Evolutionary conservation across 2,888 invertebrate species (phyloP).

Genomic region (Ophion slaviceki): DNA sequence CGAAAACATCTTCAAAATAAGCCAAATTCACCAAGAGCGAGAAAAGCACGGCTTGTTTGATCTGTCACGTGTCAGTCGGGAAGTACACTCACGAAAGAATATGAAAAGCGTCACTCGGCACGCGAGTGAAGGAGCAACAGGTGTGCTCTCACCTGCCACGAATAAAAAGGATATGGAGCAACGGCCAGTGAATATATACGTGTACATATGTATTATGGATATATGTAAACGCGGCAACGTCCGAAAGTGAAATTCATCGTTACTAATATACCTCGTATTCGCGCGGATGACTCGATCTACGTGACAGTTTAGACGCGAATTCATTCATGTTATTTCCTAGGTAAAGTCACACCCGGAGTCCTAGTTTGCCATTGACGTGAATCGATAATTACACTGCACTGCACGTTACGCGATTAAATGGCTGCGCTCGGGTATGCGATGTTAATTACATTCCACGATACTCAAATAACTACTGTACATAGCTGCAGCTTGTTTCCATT

Average conservation of each 20-base stretch:
- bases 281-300: constrained; percentile 4
- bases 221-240: constrained; percentile 8
- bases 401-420: background rate
- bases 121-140: constrained; percentile 53
- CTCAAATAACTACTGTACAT: background rate
- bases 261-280: constrained; percentile 21
- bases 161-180: constrained; percentile 41
- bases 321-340: background rate
- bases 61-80: constrained; percentile 31
- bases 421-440: background rate
- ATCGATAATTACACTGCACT: too few species aligned
- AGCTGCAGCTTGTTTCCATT: too few species aligned
- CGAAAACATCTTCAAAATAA: background rate
- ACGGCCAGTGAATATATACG: constrained; percentile 3
- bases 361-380: too few species aligned
- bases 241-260: constrained; percentile 26
- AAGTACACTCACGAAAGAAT: constrained; percentile 44
- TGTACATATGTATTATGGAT: constrained; percentile 8
- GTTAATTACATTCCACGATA: background rate
- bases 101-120: constrained; percentile 41
- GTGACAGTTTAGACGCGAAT: constrained; percentile 12
- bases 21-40: background rate
- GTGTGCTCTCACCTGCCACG: constrained; percentile 57
- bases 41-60: constrained; percentile 10
- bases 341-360: too few species aligned